phyloP scores from a whole-genome alignment of 2,113 vertebrate species.

The Shinisaurus crocodilurus region DNA sequence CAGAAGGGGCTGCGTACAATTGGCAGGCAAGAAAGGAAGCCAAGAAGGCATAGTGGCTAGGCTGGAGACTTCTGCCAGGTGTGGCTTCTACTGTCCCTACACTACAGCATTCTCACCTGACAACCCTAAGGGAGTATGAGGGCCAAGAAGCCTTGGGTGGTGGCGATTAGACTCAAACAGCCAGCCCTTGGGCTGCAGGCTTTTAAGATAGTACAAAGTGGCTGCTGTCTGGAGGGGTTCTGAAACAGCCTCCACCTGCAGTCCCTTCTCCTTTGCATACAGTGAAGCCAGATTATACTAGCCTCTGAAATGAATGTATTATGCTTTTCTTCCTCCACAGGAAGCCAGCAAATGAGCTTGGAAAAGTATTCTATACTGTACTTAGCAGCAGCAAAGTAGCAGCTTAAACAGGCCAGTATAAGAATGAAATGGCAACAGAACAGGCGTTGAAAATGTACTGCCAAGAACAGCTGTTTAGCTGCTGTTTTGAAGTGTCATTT shows the following conservation, averaged over 20 bases:
- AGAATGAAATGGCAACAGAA: too few species aligned
- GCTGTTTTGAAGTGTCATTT: not conserved
- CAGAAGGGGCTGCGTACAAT: not conserved
- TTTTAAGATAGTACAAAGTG: not conserved
- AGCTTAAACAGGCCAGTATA: not conserved
- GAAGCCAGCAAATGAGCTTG: not conserved
- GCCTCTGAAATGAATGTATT: not conserved
- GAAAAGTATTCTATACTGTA: not conserved
- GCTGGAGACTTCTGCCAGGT: not conserved
- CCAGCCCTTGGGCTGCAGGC: too few species aligned
- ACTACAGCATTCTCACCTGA: not conserved
- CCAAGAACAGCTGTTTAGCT: not conserved
- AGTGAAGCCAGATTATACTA: not conserved
- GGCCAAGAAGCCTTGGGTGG: not conserved
- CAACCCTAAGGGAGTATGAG: not conserved
- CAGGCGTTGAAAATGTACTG: not conserved
- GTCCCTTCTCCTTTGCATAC: not conserved
- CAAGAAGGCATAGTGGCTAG: not conserved
- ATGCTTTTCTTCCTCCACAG: not conserved
- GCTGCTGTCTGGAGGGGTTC: not conserved
- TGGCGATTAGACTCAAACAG: not conserved
- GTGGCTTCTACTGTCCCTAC: not conserved
- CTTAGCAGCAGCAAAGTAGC: not conserved
- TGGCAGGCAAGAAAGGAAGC: not conserved
- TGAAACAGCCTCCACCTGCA: conserved; percentile 19